Base-by-base conservation (phyloP, 2,888 invertebrate genomes). In the Netelia melanura region DNA sequence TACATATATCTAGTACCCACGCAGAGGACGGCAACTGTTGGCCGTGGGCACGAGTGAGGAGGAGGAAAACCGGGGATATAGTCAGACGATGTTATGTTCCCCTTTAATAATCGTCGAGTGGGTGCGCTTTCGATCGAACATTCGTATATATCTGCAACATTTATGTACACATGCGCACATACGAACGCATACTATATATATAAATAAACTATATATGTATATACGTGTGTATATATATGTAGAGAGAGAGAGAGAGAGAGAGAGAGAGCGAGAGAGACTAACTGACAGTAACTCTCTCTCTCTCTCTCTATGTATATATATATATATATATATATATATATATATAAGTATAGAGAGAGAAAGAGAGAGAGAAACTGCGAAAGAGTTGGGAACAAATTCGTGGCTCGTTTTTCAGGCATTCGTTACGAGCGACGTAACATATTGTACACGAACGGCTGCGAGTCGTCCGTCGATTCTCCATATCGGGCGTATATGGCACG, bases 351-450 rank as follows among this genome's bases (percentile, higher is more conserved):
- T n/a, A n/a, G 17, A 17, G 17, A 17, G 17, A 17, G 17, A 17
- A 0, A 17, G 17, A 17, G 17, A 17, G 17, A 17, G 54, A 11
- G 52, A 25, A 38, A 44, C 44, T 65, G 70, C 43, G 38, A 43
- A 74, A 79, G 75, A 75, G 85, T 64, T 65, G 82, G 85, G 75
- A 75, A 85, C 85, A 82, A 85, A 85, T 82, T 85, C 79, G 82
- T 64, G 70, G 82, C 85, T 85, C 85, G 85, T 85, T 85, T 85
- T 85, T 85, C 85, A 85, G 79, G 82, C 85, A 82, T 82, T 85
- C 85, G 85, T 79, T 85, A 82, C 85, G 74, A 78, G 64, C 81
- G 68, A 81, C 30, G 85, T 82, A 82, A 78, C 81, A 78, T 84
- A 81, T 84, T 85, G 85, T 85, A 82, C 82, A 78, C 75, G 85